Base-by-base conservation (phyloP, 2,113 vertebrate species). In the Pterophyllum scalare region DNA sequence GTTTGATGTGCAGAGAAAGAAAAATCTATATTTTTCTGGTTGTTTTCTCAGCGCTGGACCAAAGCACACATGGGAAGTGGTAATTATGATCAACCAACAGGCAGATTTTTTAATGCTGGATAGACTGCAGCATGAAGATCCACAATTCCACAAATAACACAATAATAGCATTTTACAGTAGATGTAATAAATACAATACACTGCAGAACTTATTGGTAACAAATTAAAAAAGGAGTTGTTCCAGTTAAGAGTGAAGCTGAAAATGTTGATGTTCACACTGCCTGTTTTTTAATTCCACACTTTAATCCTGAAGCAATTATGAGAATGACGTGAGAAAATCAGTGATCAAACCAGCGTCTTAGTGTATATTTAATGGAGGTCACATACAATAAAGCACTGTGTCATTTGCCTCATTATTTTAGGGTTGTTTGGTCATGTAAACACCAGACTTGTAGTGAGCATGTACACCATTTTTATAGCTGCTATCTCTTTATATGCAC, bases 81-180 rank as follows among this genome's bases (percentile, higher is more conserved):
- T 86, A 87, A 91, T 84, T 87, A 84, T 56, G 82, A 85, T 75
- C 59, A 75, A 76, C 14, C 81, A 83, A 28, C 79, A 83, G 87
- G 61, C 56, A 54, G 5, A 8, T 61, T 59, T 59, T 56, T 72
- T 33, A 59, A 75, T 65, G 40, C 54, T 74, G 62, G 79, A 82
- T 54, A 22, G 56, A 20, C 31, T 13, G 35, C 59, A 57, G 56
- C 61, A 49, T 33, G 15, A 72, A 31, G 11, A 31, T n/a, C 17
- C 0, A 14, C 65, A 72, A 13, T 20, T 31, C 65, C 20, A 52
- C 65, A n/a, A 52, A 52, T 72, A 20, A 72, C 6, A 54, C 26
- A 72, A 54, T 31, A 3, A 52, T 31, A 31, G 10, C 40, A 28
- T 72, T 5, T 31, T 52, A 52, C 65, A 52, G 3, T 22, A 24